Evolutionary conservation across 64 coral and sea anemone genomes (phyloP), one percentile per base, ranked within the genome.

Genomic region (Montipora cactus): DNA sequence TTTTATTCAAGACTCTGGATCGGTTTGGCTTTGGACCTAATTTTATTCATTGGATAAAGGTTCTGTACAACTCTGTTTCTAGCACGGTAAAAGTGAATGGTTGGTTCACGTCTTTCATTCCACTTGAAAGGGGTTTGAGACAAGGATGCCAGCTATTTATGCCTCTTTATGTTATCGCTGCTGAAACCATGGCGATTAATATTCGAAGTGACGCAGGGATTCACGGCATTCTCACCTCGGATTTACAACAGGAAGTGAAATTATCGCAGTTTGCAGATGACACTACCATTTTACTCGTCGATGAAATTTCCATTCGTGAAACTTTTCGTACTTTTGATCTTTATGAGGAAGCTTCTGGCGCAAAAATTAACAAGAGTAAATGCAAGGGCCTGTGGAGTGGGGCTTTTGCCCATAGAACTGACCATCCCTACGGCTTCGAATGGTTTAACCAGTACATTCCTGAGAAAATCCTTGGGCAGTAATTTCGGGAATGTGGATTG

Each of bases 181-280:
- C 75, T 3, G 87, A 88, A 48, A 77, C 7, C 0, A 1, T 89
- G n/a, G 87, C 87, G 3, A 44, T 16, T 55, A 53, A 75, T 11
- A 76, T 88, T 22, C 49, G 48, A 1, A 3, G 22, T 7, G 5
- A 12, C 10, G 59, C n/a, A 79, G 15, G 0, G 23, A 67, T 23
- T 11, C 4, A 64, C 0, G 52, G 13, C 1, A 3, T 58, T 3
- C 4, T 1, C 12, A 44, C 84, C 1, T 59, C 81, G 8, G 15
- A 85, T n/a, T 45, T 66, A 11, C 4, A 25, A 25, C 0, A 25
- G 25, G 25, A 25, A 19, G 8, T 77, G 6, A 67, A 78, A 44
- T 4, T 73, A 7, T 79, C 74, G 1, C 74, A 90, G 14, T 95
- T 79, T 21, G 94, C 94, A 0, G 94, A 91, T 80, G 80, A 91